A percentile compares a stretch with the other conserved stretches of the same genome.
Conservation (phyloP, 37 sponge, comb jelly and placozoan species). For the Cladorhizidae sp. region DNA sequence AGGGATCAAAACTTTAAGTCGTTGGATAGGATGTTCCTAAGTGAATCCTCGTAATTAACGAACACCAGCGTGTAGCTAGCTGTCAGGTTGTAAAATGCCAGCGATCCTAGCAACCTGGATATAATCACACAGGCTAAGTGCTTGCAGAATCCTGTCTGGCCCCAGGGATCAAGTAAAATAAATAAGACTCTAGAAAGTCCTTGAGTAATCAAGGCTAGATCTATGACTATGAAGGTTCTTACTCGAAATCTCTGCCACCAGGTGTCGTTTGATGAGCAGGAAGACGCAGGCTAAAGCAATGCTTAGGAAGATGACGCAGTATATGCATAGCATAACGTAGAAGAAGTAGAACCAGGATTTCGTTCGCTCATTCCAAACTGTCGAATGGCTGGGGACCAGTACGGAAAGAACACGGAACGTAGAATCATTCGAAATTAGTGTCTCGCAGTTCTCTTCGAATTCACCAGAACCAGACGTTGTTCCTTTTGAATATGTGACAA, state of each 20-base stretch:
- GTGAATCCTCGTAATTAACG: conserved; percentile 45
- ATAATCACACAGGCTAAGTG: conserved; percentile 23
- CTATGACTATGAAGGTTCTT: conserved; percentile 55
- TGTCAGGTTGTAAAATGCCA: conserved; percentile 66
- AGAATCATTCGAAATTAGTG: not conserved
- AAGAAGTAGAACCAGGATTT: conserved; percentile 32
- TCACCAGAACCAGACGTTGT: not conserved
- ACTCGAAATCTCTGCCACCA: conserved; percentile 36
- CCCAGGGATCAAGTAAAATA: conserved; percentile 40
- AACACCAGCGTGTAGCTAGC: conserved; percentile 73
- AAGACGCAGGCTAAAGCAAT: conserved; percentile 17
- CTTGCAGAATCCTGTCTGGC: conserved; percentile 19
- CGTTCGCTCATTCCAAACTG: conserved; percentile 15
- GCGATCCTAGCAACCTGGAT: conserved; percentile 24
- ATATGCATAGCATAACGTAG: conserved; percentile 24
- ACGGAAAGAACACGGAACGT: not conserved
- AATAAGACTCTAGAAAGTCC: conserved; percentile 50
- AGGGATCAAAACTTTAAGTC: conserved; percentile 43
- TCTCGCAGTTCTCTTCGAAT: not conserved
- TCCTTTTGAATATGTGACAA: too few relatives aligned
- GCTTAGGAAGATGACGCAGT: conserved; percentile 20
- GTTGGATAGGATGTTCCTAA: conserved; percentile 42
- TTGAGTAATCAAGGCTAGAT: conserved; percentile 28
- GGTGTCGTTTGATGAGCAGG: conserved; percentile 35
- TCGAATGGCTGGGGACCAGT: not conserved